phyloP scores from a whole-genome alignment of 2,797 vertebrate species.

The Mormyrus hasselquistii region DNA sequence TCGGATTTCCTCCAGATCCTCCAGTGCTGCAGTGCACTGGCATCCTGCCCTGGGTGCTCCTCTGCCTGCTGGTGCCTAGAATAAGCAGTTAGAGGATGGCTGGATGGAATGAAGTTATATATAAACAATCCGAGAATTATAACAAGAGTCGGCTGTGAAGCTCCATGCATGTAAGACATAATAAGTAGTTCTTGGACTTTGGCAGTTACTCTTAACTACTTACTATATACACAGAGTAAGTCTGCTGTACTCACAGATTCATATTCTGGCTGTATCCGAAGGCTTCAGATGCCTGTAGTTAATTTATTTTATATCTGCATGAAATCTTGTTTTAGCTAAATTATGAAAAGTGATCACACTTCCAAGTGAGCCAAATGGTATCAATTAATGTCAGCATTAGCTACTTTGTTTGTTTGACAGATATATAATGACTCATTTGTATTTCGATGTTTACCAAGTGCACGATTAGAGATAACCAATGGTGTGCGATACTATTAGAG shows the following conservation, averaged over 20 bases:
- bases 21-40: background rate
- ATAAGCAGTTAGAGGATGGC: background rate
- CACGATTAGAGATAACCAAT: slow-evolving; percentile 18
- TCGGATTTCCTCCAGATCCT: background rate
- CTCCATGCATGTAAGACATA: background rate
- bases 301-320: slow-evolving; percentile 51
- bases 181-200: background rate
- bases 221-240: background rate
- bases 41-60: background rate
- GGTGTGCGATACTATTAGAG: slow-evolving; percentile 24
- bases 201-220: background rate
- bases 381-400: slow-evolving; percentile 34
- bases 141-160: background rate
- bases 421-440: slow-evolving; percentile 28
- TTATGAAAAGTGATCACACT: slow-evolving; percentile 47
- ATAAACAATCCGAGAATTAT: background rate
- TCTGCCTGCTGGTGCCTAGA: background rate
- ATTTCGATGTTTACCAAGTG: background rate
- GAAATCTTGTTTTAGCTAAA: slow-evolving; percentile 39
- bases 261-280: slow-evolving; percentile 27
- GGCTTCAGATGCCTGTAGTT: slow-evolving; percentile 50
- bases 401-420: slow-evolving; percentile 35
- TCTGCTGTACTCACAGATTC: slow-evolving; percentile 31
- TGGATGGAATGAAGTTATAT: background rate
- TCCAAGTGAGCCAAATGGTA: slow-evolving; percentile 33